Evolutionary conservation across 1,140 invertebrate species (phyloP).

Genomic region (Hestina assimilis): DNA sequence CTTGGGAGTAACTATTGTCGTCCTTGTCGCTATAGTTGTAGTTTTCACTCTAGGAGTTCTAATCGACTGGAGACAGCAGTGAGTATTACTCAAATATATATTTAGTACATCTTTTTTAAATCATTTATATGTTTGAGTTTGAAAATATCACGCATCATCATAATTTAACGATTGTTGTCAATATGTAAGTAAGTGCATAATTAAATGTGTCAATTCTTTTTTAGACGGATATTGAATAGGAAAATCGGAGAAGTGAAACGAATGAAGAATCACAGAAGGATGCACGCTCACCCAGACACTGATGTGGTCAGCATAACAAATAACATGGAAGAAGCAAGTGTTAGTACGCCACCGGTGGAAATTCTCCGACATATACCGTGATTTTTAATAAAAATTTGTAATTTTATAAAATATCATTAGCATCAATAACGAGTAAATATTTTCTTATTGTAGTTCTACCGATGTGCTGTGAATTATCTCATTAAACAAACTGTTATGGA

Average conservation of each 20-base stretch:
- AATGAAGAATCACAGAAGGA: conserved; percentile 39
- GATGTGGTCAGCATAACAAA: conserved; percentile 55
- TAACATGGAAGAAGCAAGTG: conserved; percentile 53
- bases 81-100: conserved; percentile 30
- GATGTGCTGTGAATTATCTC: no score
- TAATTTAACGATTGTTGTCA: neutral
- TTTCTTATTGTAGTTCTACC: no score
- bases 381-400: neutral
- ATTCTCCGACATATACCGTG: conserved; percentile 43
- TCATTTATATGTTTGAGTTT: neutral
- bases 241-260: conserved; percentile 56
- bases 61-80: conserved; percentile 71
- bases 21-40: conserved; percentile 77
- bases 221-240: conserved; percentile 52
- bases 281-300: conserved; percentile 33
- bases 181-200: neutral
- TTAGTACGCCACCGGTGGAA: conserved; percentile 49
- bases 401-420: neutral
- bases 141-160: no score
- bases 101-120: neutral
- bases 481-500: no score
- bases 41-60: conserved; percentile 81
- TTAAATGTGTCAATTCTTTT: conserved; percentile 16
- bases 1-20: conserved; percentile 74
- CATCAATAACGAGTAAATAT: no score